Percentiles rank a stretch among this genome's conserved stretches.
phyloP scores from a whole-genome alignment of 92 coral and sea anemone species.

The Phenganax stokvisi region DNA sequence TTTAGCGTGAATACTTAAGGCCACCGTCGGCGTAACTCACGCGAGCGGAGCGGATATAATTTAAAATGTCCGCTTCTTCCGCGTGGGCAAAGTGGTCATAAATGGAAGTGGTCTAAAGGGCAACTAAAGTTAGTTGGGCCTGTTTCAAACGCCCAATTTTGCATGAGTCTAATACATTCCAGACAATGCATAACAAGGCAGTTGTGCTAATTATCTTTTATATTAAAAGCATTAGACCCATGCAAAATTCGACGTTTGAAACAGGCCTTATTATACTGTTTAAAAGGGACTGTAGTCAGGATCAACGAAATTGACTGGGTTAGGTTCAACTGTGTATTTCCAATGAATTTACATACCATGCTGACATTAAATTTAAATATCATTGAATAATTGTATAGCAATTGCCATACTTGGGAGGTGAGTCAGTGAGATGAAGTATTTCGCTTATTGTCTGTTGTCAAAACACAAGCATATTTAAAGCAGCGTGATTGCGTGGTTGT shows the following conservation, averaged over 20 bases:
- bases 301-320: not conserved
- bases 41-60: too few relatives aligned
- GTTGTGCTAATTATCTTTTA: too few relatives aligned
- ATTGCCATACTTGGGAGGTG: not conserved
- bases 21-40: too few relatives aligned
- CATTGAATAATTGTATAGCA: not conserved
- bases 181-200: too few relatives aligned
- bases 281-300: not conserved
- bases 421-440: slow-evolving; percentile 5
- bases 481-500: slow-evolving; percentile 7
- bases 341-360: not conserved
- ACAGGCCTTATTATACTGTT: not conserved
- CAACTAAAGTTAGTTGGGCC: not conserved
- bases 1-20: too few relatives aligned
- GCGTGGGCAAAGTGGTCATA: too few relatives aligned
- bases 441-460: not conserved
- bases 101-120: not conserved
- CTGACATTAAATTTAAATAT: not conserved
- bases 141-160: too few relatives aligned
- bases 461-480: not conserved
- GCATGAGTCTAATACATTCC: too few relatives aligned
- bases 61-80: too few relatives aligned
- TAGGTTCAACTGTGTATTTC: not conserved
- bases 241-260: too few relatives aligned
- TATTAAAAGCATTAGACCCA: too few relatives aligned